Evolutionary conservation across 2,113 vertebrate genomes (phyloP), one percentile per base, ranked within the genome.

Genomic region (Mesoclemmys tuberculata): DNA sequence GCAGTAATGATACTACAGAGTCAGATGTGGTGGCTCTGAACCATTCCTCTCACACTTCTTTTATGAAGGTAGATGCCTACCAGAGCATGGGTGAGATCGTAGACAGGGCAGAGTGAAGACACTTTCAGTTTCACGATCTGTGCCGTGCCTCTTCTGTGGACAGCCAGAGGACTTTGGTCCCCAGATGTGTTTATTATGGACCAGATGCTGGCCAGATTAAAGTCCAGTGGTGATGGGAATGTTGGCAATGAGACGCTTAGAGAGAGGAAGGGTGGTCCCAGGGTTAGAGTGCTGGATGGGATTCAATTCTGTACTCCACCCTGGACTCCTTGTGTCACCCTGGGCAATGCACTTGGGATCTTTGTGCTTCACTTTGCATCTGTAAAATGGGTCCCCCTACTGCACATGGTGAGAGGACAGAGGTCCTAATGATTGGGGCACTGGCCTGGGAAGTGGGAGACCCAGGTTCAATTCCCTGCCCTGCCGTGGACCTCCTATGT

Each of bases 1-100:
- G 2, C 56, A 31, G 56, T 14, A 61, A 61, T 3, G 0, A 2
- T 22, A 7, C 46, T 56, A 21, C 8, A 38, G 38, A 35, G 0
- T 0, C 0, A 1, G 13, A 35, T 6, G 22, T 31, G 9, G 5
- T 85, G 79, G 52, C 49, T 78, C 74, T 64, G 74, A 89, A 58
- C 26, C 1, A 1, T 14, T 14, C 80, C 27, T 2, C 5, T 55
- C 48, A 54, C 22, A 49, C 7, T 14, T 48, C 51, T 75, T 92
- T 48, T 44, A 16, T 14, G 48, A 85, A 31, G 4, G 1, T 31
- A 44, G 35, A 10, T 49, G 5, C 54, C 93, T 90, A 48, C 64
- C 55, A 21, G 68, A 14, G 18, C 54, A 55, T 55, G 56, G 7
- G 3, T 22, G 61, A 11, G 24, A n/a, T 5, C 85, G 18, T 1